Conservation (phyloP, 2,797 vertebrate species). For the Cebuella pygmaea region DNA sequence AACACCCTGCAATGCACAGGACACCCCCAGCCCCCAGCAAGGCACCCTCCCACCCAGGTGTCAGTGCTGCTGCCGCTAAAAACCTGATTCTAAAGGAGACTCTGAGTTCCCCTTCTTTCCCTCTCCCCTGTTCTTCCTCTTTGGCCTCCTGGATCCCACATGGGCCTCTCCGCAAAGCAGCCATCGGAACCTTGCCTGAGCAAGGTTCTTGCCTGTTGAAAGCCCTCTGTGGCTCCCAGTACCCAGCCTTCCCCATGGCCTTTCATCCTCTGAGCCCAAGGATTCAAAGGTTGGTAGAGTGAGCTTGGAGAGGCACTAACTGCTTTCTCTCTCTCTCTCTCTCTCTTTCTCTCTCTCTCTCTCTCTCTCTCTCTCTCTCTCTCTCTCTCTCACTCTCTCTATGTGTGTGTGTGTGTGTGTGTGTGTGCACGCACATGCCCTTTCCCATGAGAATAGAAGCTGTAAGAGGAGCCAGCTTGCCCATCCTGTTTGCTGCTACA, state of each 20-base stretch:
- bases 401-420: rapidly evolving
- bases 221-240: not conserved
- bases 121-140: rapidly evolving
- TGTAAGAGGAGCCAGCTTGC: not conserved
- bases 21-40: no score
- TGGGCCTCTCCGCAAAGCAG: not conserved
- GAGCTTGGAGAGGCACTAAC: not conserved
- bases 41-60: rapidly evolving
- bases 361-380: no score
- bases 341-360: no score
- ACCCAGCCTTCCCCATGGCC: not conserved
- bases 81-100: not conserved
- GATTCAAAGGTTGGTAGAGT: not conserved
- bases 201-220: not conserved
- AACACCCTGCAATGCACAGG: rapidly evolving
- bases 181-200: not conserved
- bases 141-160: not conserved
- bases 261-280: rapidly evolving
- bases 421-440: rapidly evolving
- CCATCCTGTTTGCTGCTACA: not conserved
- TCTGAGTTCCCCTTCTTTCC: rapidly evolving
- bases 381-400: no score
- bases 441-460: not conserved
- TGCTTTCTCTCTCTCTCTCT: no score
- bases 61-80: rapidly evolving